phyloP scores from a whole-genome alignment of 30 jellyfish, hydroid and myxozoan genomes.

The Cassiopea andromeda region DNA sequence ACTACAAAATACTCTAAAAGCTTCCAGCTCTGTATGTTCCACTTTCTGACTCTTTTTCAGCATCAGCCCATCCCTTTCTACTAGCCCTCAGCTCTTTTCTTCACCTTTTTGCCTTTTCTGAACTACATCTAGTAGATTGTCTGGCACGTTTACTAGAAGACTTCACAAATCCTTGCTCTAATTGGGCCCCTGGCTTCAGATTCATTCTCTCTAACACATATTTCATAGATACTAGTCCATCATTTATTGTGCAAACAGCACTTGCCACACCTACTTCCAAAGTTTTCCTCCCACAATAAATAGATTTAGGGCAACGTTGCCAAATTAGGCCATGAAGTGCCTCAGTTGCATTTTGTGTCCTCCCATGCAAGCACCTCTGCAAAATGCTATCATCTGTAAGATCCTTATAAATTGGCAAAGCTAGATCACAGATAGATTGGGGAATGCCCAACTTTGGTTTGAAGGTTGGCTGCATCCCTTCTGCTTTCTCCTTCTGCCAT shows the following conservation, averaged over 20 bases:
- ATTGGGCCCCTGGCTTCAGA: no score
- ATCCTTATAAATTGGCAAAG: background rate
- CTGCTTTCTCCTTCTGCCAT: background rate
- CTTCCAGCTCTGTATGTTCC: no score
- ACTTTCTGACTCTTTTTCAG: no score
- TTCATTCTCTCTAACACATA: no score
- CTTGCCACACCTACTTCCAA: constrained; percentile 9
- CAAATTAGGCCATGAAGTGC: constrained; percentile 5
- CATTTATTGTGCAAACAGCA: background rate
- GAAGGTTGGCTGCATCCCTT: background rate
- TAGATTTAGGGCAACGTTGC: constrained; percentile 24
- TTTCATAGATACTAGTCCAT: background rate
- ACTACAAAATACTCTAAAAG: no score
- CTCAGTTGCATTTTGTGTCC: constrained; percentile 31
- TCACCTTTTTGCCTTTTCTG: no score
- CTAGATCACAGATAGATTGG: background rate
- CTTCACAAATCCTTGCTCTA: no score
- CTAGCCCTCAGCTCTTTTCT: no score
- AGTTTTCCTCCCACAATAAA: constrained; percentile 1
- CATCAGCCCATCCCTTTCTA: no score
- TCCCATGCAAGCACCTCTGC: background rate
- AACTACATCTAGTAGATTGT: no score
- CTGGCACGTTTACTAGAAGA: no score
- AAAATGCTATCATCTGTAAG: constrained; percentile 16
- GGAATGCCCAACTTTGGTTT: background rate